Evolutionary conservation across 2,113 vertebrate genomes (phyloP).

Genomic region (Cisticola juncidis): DNA sequence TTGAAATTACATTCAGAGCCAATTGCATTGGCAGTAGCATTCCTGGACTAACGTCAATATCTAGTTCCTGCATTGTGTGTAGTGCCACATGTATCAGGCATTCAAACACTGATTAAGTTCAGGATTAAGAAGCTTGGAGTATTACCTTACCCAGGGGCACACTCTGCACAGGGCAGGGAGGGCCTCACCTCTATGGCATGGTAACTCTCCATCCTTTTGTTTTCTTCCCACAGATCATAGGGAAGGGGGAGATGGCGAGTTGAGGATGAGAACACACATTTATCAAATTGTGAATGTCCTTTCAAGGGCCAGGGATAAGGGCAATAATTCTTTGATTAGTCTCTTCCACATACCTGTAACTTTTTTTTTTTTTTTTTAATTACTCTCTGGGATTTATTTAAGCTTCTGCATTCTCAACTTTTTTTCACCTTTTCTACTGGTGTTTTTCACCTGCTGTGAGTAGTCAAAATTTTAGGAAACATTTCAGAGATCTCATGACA

Average conservation of each 20-base stretch:
- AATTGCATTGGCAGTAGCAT: not conserved
- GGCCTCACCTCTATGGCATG: fast-evolving
- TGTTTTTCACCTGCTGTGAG: not conserved
- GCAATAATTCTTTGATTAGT: not conserved
- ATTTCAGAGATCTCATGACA: not conserved
- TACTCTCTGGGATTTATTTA: not conserved
- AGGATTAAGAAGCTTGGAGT: not conserved
- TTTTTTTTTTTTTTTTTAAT: no score
- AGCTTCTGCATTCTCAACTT: not conserved
- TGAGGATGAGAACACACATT: not conserved
- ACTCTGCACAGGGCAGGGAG: fast-evolving
- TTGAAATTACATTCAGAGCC: not conserved
- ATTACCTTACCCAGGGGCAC: not conserved
- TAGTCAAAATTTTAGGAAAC: not conserved
- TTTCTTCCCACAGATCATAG: not conserved
- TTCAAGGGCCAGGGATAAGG: not conserved
- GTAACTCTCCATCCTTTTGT: not conserved
- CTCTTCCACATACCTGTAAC: not conserved
- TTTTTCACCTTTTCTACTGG: not conserved
- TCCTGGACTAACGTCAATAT: not conserved
- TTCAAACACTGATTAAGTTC: not conserved
- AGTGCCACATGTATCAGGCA: not conserved
- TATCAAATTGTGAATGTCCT: not conserved
- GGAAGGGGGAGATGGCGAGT: fast-evolving
- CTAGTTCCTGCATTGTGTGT: not conserved